Evolutionary conservation across 1,140 invertebrate genomes (phyloP), one percentile per base, ranked within the genome.

Genomic region (Asbolus verrucosus): DNA sequence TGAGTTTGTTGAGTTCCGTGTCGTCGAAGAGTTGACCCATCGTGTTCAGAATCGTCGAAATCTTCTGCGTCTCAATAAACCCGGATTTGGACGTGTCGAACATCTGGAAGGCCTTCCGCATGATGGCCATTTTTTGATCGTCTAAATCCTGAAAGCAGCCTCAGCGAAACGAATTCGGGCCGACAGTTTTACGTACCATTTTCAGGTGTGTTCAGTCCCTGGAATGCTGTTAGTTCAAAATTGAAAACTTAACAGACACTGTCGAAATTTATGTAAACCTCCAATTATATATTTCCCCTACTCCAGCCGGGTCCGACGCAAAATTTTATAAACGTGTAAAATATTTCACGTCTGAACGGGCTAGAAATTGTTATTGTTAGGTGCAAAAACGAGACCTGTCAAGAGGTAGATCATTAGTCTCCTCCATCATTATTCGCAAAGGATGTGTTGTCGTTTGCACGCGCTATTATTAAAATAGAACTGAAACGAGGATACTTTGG

Each of bases 81-180:
- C 94, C 95, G 39, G 90, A 89, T 82, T 95, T 95, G 65, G 91
- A 90, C 70, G 93, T 94, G 82, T 97, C 95, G 77, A 96, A 96
- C 94, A 96, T 96, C 82, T 94, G 91, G 85, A 97, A 97, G 72
- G 94, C 94, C 81, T 95, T 95, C 76, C 92, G 91, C 86, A 95
- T 92, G 82, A 95, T 91, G 77, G 90, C 90, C 85, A 90, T 88
- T 84, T 93, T 93, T 82, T 94, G 91, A 73, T 92, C 91, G 81
- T 93, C 90, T 81, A 16, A 19, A 14, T 63, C 61, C 61, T 63
- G 36, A 13, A 63, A 62, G 16, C 4, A 30, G 27, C 27, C 27
- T 4, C 33, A 3, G 2, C 33, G 11, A 38, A 38, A 3, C 3
- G 3, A 38, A 38, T 38, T 38, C 4, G 11, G 27, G 27, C 27